A percentile compares a stretch with the other conserved stretches of the same genome.
Conservation (phyloP, 2,113 vertebrate genomes). For the Dipodomys spectabilis region DNA sequence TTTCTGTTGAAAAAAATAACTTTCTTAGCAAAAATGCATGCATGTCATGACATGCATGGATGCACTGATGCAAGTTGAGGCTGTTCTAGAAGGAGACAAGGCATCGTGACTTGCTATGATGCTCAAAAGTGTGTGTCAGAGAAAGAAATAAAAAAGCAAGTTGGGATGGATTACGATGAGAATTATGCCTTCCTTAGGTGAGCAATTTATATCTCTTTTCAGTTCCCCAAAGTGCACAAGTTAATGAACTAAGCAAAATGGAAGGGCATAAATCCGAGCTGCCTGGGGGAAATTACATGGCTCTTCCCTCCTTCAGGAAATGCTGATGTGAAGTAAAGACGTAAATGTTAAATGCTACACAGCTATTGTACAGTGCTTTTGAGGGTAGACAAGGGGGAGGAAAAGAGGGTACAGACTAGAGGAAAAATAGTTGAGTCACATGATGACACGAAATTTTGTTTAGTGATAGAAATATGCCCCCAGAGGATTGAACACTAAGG, state of each 20-base stretch:
- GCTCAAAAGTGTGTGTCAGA: constrained; percentile 40
- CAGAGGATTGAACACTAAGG: background rate
- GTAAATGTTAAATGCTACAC: constrained; percentile 63
- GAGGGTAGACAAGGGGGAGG: background rate
- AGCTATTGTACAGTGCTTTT: constrained; percentile 18
- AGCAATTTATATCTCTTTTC: constrained; percentile 75
- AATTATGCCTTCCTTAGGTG: constrained; percentile 74
- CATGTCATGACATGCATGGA: constrained; percentile 2
- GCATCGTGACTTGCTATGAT: constrained; percentile 52
- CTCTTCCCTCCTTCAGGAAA: constrained; percentile 74
- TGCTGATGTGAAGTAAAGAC: constrained; percentile 72
- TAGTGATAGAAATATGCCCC: background rate
- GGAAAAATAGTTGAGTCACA: background rate
- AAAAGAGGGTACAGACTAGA: background rate
- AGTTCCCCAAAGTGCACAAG: constrained; percentile 72
- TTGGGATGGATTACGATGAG: constrained; percentile 70
- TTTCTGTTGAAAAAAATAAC: background rate
- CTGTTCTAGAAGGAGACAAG: background rate
- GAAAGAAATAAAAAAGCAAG: background rate
- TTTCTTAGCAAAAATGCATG: background rate
- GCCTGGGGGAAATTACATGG: constrained; percentile 60
- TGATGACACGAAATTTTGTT: background rate
- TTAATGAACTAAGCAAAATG: constrained; percentile 79
- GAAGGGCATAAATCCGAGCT: constrained; percentile 72
- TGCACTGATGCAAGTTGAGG: constrained; percentile 33